Evolutionary conservation across 1,140 invertebrate genomes (phyloP), one percentile per base, ranked within the genome.

Genomic region (Plectrocnemia conspersa): DNA sequence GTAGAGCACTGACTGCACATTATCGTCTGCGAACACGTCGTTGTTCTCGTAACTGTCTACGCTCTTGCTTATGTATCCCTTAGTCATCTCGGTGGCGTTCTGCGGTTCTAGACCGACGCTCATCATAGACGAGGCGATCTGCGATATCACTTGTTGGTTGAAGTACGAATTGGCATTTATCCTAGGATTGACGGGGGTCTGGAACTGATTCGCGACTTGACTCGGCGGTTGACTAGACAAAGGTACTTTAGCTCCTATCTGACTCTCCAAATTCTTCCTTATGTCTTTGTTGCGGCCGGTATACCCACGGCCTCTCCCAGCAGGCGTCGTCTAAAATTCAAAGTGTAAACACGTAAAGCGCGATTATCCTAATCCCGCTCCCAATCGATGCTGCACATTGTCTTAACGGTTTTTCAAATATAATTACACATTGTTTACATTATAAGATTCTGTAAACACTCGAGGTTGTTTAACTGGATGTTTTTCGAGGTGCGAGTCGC

Each of bases 1-100:
- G 27, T 47, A 55, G 5, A 61, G 25, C n/a, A 61, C 59, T 11
- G 59, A 61, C 33, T 61, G 59, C 10, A 46, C 49, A 16, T 61
- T 61, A 33, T 61, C 59, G 38, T 61, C 59, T 1, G 35, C 13
- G 19, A 41, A 16, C 4, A 19, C 25, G 1, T 19, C 38, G 18
- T 44, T 24, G 13, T 52, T 25, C 7, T 52, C 40, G 21, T 13
- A 52, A 7, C 23, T 44, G 10, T 23, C 16, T n/a, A 3, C 22
- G 41, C 4, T n/a, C 2, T 32, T 40, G 15, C 13, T 18, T 11
- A 9, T 18, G n/a, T 16, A 22, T 13, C 16, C 35, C 41, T 3
- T 10, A 23, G 22, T 25, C 23, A 24, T 33, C 16, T 44, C 21
- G 6, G 22, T 44, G 29, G 35, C 38, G 15, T 54, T 41, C 29